Evolutionary conservation across 2,113 vertebrate genomes (phyloP).

Genomic region (Anoplopoma fimbria): DNA sequence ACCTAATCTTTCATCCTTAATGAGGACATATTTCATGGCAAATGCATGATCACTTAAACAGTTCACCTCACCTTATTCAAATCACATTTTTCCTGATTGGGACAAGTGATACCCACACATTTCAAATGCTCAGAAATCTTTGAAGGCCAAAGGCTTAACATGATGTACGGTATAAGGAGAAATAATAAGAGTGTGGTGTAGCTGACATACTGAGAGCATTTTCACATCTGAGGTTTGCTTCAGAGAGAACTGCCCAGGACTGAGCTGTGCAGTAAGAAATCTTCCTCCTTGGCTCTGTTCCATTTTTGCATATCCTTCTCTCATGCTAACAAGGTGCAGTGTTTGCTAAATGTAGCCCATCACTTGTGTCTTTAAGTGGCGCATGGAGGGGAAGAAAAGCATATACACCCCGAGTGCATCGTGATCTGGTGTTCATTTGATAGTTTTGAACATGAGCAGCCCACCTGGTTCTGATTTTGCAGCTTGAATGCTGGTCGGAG

Average conservation of each 20-base stretch:
- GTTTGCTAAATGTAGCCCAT: constrained; percentile 67
- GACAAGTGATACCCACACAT: constrained; percentile 69
- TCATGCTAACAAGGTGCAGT: constrained; percentile 60
- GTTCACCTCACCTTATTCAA: constrained; percentile 79
- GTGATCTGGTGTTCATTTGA: constrained; percentile 86
- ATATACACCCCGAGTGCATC: constrained; percentile 62
- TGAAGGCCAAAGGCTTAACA: constrained; percentile 71
- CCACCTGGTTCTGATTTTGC: constrained; percentile 87
- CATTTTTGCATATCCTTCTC: constrained; percentile 51
- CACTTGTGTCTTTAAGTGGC: constrained; percentile 61
- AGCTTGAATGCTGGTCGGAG: constrained; percentile 78
- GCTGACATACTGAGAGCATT: constrained; percentile 64
- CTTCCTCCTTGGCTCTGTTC: constrained; percentile 47
- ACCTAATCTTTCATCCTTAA: constrained; percentile 80
- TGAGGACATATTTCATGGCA: constrained; percentile 83
- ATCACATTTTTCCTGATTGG: constrained; percentile 77
- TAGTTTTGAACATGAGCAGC: constrained; percentile 81
- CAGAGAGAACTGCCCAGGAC: constrained; percentile 44
- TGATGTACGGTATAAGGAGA: constrained; percentile 66
- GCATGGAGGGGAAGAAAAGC: constrained; percentile 54
- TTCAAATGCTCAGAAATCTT: constrained; percentile 57
- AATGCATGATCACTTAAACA: constrained; percentile 83
- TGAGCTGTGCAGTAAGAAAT: constrained; percentile 32
- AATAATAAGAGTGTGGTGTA: constrained; percentile 61
- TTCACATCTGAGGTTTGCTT: constrained; percentile 66